A percentile compares a stretch with the other conserved stretches of the same genome.
Evolutionary conservation across 2,797 vertebrate genomes (phyloP).

Genomic region (Enteromius viviparus): DNA sequence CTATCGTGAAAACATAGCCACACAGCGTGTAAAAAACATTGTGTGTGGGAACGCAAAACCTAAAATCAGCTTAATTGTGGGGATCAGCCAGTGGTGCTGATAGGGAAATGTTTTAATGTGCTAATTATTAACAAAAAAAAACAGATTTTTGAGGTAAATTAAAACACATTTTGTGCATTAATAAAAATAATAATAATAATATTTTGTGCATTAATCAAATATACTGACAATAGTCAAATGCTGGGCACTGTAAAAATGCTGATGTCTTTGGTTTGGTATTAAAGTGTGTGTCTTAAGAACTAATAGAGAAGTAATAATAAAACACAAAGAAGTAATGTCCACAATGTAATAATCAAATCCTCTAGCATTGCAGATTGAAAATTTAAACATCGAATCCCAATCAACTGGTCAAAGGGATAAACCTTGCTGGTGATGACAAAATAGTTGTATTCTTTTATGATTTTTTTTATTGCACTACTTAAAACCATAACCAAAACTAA

Average conservation of each 20-base stretch:
- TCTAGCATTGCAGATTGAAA: neutral
- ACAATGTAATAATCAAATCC: neutral
- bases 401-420: conserved; percentile 10
- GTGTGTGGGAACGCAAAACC: neutral
- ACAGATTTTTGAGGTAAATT: neutral
- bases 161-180: neutral
- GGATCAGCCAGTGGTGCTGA: conserved; percentile 17
- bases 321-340: neutral
- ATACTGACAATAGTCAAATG: neutral
- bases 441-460: neutral
- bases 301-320: neutral
- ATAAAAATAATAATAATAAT: neutral
- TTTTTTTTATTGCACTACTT: neutral
- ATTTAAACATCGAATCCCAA: neutral
- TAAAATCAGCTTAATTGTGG: conserved; percentile 15
- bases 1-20: conserved; percentile 70
- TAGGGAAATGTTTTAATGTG: neutral
- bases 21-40: conserved; percentile 57
- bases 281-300: neutral
- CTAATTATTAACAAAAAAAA: neutral
- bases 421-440: neutral
- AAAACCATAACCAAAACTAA: neutral
- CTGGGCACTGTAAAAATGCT: neutral
- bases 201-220: neutral
- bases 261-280: neutral